These are phyloP conservation scores for Eubasilissa splendida DNA, from an alignment of 2,888 invertebrate genomes.

Conservation along the genomic window DNA sequence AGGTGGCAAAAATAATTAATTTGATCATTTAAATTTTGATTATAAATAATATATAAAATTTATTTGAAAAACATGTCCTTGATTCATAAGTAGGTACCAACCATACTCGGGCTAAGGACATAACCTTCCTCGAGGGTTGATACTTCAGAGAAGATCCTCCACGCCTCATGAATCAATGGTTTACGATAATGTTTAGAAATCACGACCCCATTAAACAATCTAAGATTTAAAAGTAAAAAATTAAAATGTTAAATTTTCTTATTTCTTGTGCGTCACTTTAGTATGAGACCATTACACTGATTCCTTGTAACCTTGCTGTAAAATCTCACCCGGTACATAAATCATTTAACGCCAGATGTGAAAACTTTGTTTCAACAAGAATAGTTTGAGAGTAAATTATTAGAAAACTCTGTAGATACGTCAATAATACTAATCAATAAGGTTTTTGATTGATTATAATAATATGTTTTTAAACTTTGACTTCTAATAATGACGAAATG, in stretches of 20 bases:
- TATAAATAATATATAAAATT: too few relatives aligned
- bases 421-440: slow-evolving; percentile 48
- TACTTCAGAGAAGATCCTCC: not conserved
- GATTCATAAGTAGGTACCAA: too few relatives aligned
- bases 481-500: not conserved
- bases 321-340: too few relatives aligned
- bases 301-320: too few relatives aligned
- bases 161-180: slow-evolving; percentile 1
- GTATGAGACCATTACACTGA: too few relatives aligned
- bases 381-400: slow-evolving; percentile 30
- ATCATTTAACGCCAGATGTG: too few relatives aligned
- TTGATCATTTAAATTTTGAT: too few relatives aligned
- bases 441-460: slow-evolving; percentile 26
- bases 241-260: too few relatives aligned
- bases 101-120: not conserved
- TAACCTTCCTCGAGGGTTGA: slow-evolving; percentile 13
- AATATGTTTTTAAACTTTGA: not conserved
- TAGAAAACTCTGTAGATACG: slow-evolving; percentile 35
- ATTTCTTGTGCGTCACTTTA: too few relatives aligned
- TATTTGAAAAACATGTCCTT: too few relatives aligned
- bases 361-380: too few relatives aligned
- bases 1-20: too few relatives aligned
- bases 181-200: not conserved
- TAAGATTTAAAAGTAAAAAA: not conserved
- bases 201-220: not conserved